Conservation (phyloP, 2,888 invertebrate species). For the Tipula unca region DNA sequence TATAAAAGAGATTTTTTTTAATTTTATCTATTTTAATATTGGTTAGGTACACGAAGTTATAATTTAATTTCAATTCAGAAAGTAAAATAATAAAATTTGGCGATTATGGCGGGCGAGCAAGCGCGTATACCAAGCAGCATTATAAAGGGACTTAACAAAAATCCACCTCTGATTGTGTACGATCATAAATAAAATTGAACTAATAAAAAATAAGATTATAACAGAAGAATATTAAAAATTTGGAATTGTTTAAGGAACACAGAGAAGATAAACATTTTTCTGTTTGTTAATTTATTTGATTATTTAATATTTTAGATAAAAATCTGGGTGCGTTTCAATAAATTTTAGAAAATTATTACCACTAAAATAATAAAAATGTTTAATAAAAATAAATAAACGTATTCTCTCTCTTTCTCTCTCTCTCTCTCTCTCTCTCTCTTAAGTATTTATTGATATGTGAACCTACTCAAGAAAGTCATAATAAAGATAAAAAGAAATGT, state of each 20-base stretch:
- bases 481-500: conserved; percentile 18
- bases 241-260: background rate
- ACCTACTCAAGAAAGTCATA: background rate
- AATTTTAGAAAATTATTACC: background rate
- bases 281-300: conserved; percentile 1
- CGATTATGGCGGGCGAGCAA: background rate
- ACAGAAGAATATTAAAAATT: background rate
- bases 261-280: background rate
- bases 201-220: background rate
- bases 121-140: background rate
- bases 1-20: background rate
- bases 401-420: background rate
- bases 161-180: background rate
- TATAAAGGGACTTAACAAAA: too few species aligned
- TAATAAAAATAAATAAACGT: background rate
- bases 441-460: background rate
- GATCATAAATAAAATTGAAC: background rate
- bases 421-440: background rate
- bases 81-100: background rate
- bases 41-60: background rate
- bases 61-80: background rate
- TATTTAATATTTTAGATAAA: conserved; percentile 19
- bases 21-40: background rate
- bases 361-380: background rate
- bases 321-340: conserved; percentile 21